Conservation (phyloP, 2,888 invertebrate species). For the Apamea sordens region DNA sequence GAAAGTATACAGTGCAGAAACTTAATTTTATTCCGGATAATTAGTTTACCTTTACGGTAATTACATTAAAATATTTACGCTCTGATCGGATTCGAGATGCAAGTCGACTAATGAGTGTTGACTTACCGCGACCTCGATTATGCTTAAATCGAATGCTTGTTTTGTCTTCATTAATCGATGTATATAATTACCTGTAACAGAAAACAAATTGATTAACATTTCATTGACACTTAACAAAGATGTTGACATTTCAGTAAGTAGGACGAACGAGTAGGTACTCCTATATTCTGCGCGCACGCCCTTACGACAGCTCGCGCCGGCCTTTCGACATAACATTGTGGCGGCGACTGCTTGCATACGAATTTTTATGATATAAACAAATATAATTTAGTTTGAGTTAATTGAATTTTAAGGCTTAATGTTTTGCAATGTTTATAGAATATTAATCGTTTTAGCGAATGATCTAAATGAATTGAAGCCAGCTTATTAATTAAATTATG, state of each 20-base stretch:
- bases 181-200: slow-evolving; percentile 81
- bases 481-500: no score
- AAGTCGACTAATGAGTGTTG: slow-evolving; percentile 5
- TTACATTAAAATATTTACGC: slow-evolving; percentile 13
- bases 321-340: slow-evolving; percentile 78
- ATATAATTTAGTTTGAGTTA: slow-evolving; percentile 54
- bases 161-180: slow-evolving; percentile 37
- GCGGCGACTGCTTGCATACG: slow-evolving; percentile 67
- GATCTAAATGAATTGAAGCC: no score
- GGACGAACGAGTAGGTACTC: slow-evolving; percentile 70
- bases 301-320: slow-evolving; percentile 78
- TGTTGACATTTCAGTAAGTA: slow-evolving; percentile 83
- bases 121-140: slow-evolving; percentile 48
- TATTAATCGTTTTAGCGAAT: background rate
- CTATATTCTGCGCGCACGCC: slow-evolving; percentile 78
- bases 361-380: slow-evolving; percentile 54
- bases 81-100: slow-evolving; percentile 39
- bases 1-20: slow-evolving; percentile 10
- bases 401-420: slow-evolving; percentile 30
- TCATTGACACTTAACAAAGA: slow-evolving; percentile 64
- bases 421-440: slow-evolving; percentile 33
- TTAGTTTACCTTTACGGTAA: slow-evolving; percentile 15
- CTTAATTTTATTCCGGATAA: slow-evolving; percentile 33
- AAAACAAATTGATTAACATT: slow-evolving; percentile 74
- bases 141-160: slow-evolving; percentile 20